Base-by-base conservation (phyloP, 2,113 vertebrate genomes). In the Aythya baeri region DNA sequence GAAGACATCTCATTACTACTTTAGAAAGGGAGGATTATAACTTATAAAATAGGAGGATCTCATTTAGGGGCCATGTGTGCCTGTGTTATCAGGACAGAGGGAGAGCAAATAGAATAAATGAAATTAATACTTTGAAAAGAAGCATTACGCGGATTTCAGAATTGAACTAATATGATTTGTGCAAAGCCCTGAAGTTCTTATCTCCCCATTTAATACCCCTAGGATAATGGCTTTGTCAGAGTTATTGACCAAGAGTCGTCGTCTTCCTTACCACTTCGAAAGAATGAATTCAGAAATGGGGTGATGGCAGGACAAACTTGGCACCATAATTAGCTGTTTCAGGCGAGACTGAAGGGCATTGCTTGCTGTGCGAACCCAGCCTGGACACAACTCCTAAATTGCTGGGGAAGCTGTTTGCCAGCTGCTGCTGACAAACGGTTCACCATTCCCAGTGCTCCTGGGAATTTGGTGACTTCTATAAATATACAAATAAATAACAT, bases 71-170 rank as follows among this genome's bases (percentile, higher is more conserved):
- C 83, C 91, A 92, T 93, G 68, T 79, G 90, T 18, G 67, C 78
- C 88, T 88, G 68, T 96, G 81, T 97, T 97, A 97, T 96, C 91
- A 83, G 93, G 82, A 92, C 93, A 96, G 88, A 93, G 84, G 72
- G 86, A 97, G 89, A 97, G 94, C 94, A 97, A 97, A 96, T 96
- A 97, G 96, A 97, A 97, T 97, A 98, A 97, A 97, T 97, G 96
- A 97, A 98, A 98, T 98, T 97, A 98, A 98, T 97, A 93, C 95
- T 96, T 94, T 86, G 88, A 96, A 96, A 97, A 97, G 97, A 96
- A 96, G 96, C 95, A 95, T 88, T 89, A 90, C 74, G 81, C 52
- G 17, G 94, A 96, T 92, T 97, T 91, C 67, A 90, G 75, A 94
- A 96, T 81, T 89, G 94, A 96, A 92, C 96, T 97, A 98, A 98